A percentile compares a stretch with the other conserved stretches of the same genome.
These are phyloP conservation scores for Mohoua ochrocephala DNA, from an alignment of 2,113 vertebrate species.

Conservation along the genomic window DNA sequence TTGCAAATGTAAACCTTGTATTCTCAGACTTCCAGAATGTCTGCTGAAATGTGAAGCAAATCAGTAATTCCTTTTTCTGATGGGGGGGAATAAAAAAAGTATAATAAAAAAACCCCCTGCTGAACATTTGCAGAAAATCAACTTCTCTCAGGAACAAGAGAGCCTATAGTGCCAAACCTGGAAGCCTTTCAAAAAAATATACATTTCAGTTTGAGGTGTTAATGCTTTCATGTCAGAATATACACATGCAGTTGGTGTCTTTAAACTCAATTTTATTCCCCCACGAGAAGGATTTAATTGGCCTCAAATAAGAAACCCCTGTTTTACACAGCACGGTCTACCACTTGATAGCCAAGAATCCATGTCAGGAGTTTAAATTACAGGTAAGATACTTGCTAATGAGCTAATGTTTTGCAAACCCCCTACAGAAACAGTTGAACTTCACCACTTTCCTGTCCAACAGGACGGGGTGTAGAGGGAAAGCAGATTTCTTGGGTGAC, in stretches of 20 bases:
- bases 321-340: background rate
- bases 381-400: slow-evolving; percentile 1
- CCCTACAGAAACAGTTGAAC: background rate
- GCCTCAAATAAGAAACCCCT: background rate
- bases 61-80: background rate
- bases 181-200: background rate
- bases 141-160: background rate
- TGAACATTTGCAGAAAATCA: background rate
- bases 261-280: slow-evolving; percentile 10
- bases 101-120: background rate
- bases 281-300: background rate
- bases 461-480: background rate
- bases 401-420: background rate
- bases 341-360: background rate
- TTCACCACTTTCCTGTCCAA: background rate
- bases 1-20: background rate
- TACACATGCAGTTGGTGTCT: background rate
- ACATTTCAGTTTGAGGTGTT: background rate
- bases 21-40: background rate
- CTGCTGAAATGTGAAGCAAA: background rate
- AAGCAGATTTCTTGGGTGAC: background rate
- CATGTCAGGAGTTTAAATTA: background rate
- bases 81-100: too few relatives aligned
- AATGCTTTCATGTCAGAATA: background rate
- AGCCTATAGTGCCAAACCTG: background rate